Conservation (phyloP, 2,797 vertebrate genomes). For the Sylvia borin region DNA sequence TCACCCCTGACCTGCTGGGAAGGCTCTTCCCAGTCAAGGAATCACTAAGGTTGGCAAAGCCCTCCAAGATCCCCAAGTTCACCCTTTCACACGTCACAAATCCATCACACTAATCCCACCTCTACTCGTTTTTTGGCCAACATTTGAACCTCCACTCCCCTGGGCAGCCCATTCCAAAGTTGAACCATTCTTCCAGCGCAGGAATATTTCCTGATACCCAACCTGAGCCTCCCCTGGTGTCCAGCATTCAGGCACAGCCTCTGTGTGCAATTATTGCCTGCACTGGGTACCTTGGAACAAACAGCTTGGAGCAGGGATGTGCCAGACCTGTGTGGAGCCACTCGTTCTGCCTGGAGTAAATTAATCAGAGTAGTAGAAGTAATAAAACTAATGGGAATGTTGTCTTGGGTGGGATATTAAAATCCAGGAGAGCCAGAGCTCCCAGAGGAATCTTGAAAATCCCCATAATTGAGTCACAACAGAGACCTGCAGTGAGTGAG, state of each 20-base stretch:
- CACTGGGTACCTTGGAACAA: not conserved
- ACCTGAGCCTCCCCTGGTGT: not conserved
- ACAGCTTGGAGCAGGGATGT: not conserved
- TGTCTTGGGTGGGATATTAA: constrained; percentile 36
- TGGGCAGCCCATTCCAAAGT: not conserved
- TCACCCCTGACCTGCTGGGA: not conserved
- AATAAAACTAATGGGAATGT: not conserved
- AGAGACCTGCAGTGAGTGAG: not conserved
- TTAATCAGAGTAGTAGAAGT: not conserved
- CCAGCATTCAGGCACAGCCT: not conserved
- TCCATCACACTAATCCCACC: rapidly evolving
- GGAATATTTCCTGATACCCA: not conserved
- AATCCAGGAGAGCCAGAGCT: constrained; percentile 3
- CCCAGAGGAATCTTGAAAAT: not conserved
- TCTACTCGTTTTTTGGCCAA: not conserved
- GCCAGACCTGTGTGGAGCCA: not conserved
- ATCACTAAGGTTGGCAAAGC: not conserved
- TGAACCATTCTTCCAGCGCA: too few species aligned
- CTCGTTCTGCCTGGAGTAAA: not conserved
- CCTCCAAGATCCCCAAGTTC: not conserved
- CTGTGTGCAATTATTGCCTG: not conserved
- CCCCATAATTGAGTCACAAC: constrained; percentile 22
- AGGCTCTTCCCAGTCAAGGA: not conserved
- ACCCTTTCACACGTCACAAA: not conserved
- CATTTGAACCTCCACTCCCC: not conserved